Percentiles rank a stretch among this genome's conserved stretches.
Evolutionary conservation across 2,113 vertebrate genomes (phyloP).

Genomic region (human): DNA sequence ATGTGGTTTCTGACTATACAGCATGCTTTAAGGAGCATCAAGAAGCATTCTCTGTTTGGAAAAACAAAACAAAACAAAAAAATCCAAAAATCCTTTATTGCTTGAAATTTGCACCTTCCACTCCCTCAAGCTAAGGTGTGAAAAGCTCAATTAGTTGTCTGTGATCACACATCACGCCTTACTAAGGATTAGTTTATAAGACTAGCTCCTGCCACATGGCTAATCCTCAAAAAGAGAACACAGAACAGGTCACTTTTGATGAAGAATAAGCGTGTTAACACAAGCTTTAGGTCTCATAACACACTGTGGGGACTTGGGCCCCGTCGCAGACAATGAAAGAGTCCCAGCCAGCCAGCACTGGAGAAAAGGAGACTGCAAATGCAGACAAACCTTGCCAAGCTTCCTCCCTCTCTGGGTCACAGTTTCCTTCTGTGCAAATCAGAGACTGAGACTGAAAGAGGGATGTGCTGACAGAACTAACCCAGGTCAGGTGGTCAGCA

Average conservation of each 20-base stretch:
- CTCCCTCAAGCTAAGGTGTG: not conserved
- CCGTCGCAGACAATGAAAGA: not conserved
- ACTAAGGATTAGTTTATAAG: not conserved
- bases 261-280: accelerated
- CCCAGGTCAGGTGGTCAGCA: accelerated
- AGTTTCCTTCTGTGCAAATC: not conserved
- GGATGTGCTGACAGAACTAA: not conserved
- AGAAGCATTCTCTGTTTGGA: not conserved
- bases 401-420: not conserved
- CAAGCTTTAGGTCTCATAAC: not conserved
- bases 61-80: not conserved
- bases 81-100: not conserved
- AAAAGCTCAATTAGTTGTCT: not conserved
- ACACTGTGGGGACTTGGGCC: not conserved
- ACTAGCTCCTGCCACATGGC: not conserved
- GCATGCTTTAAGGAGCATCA: not conserved
- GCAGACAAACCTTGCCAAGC: not conserved
- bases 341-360: too few species aligned
- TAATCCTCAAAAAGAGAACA: not conserved
- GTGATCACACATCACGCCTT: not conserved
- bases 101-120: not conserved
- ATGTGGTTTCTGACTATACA: not conserved
- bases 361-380: not conserved
- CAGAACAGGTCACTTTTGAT: not conserved
- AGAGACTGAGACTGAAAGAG: not conserved